These are phyloP conservation scores for Salvelinus alpinus DNA, from an alignment of 2,113 vertebrate species.

Conservation along the genomic window DNA sequence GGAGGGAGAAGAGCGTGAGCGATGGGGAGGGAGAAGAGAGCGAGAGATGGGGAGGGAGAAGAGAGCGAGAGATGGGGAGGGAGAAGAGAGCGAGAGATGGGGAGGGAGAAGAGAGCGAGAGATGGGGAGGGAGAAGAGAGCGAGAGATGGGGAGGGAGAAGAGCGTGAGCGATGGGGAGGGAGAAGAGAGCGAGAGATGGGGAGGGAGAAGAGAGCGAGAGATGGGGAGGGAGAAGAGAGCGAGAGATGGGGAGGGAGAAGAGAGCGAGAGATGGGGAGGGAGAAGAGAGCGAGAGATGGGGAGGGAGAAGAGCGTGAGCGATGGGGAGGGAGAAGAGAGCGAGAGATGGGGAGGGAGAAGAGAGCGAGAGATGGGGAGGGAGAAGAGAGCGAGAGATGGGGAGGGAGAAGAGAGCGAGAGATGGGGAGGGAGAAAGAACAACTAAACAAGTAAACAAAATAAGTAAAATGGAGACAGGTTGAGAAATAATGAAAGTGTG, in stretches of 20 bases:
- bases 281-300: neutral
- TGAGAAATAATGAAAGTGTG: conserved; percentile 8
- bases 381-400: neutral
- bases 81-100: no score
- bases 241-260: neutral
- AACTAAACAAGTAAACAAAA: neutral
- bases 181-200: neutral
- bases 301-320: neutral
- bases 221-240: no score
- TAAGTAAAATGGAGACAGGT: neutral
- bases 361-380: neutral
- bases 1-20: neutral
- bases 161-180: no score
- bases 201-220: neutral
- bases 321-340: no score
- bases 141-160: neutral
- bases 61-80: neutral
- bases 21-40: no score
- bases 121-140: neutral
- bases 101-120: neutral
- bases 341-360: neutral
- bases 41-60: neutral
- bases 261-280: neutral
- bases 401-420: neutral
- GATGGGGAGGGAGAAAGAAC: neutral